Percentiles rank a stretch among this genome's conserved stretches.
Conservation (phyloP, 2,113 vertebrate species). For the Apodemus sylvaticus region DNA sequence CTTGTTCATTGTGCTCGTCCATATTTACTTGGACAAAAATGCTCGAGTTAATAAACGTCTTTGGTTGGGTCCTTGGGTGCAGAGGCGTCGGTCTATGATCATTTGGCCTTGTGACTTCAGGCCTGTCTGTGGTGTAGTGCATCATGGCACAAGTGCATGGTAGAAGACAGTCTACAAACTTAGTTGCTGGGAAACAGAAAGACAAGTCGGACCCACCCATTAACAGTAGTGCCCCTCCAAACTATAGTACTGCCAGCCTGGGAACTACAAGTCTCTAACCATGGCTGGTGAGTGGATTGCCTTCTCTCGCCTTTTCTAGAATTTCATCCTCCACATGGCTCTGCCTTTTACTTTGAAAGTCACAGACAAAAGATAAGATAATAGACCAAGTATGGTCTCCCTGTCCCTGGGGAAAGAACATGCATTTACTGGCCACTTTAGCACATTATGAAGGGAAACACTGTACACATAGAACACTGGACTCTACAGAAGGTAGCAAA, state of each 20-base stretch:
- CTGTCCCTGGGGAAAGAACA: not conserved
- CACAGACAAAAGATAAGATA: constrained; percentile 4
- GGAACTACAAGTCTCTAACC: too few species aligned
- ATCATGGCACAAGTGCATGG: not conserved
- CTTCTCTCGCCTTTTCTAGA: not conserved
- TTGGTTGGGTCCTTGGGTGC: not conserved
- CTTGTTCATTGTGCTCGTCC: not conserved
- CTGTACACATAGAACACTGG: not conserved
- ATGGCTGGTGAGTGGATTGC: not conserved
- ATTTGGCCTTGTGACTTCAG: not conserved
- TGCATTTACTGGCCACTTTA: not conserved
- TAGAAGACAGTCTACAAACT: not conserved
- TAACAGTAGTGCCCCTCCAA: not conserved
- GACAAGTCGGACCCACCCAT: not conserved
- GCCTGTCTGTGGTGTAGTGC: not conserved
- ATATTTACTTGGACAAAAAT: not conserved
- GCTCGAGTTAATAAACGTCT: not conserved
- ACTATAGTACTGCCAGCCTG: too few species aligned
- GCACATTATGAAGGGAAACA: not conserved
- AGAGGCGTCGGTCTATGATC: not conserved
- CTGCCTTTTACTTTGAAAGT: not conserved
- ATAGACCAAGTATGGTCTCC: not conserved
- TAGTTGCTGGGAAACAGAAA: not conserved
- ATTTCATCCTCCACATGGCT: not conserved
- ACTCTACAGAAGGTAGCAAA: not conserved